Evolutionary conservation across 2,113 vertebrate species (phyloP).

Genomic region (Odontesthes bonariensis): DNA sequence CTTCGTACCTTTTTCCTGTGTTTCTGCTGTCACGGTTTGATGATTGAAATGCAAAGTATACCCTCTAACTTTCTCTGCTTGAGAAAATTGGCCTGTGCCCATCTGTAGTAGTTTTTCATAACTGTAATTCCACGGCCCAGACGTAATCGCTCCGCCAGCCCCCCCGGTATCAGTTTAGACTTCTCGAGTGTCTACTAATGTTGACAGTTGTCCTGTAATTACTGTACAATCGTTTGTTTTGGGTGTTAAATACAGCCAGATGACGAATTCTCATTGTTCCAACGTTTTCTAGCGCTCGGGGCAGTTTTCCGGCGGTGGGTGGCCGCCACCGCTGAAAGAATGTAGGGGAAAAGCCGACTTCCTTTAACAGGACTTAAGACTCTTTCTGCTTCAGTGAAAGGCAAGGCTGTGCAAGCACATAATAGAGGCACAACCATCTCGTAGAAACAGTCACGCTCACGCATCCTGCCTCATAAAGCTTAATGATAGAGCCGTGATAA

Average conservation of each 20-base stretch:
- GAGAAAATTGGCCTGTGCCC: background rate
- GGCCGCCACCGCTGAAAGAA: constrained; percentile 65
- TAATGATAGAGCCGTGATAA: constrained; percentile 77
- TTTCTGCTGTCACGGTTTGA: background rate
- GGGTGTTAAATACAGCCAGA: constrained; percentile 67
- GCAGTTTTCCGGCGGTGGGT: constrained; percentile 73
- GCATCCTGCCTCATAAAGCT: constrained; percentile 80
- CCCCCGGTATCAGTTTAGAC: constrained; percentile 48
- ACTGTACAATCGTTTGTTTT: constrained; percentile 73
- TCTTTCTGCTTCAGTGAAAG: constrained; percentile 61
- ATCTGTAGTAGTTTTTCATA: background rate
- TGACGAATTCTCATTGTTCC: constrained; percentile 76
- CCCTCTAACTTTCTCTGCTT: constrained; percentile 1
- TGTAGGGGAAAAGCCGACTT: constrained; percentile 69
- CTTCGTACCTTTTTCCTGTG: background rate
- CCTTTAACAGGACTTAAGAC: constrained; percentile 62
- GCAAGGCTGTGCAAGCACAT: constrained; percentile 68
- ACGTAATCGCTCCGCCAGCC: background rate
- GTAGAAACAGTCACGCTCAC: constrained; percentile 60
- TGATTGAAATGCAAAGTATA: constrained; percentile 20
- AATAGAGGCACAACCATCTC: constrained; percentile 63
- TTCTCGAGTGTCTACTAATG: constrained; percentile 53
- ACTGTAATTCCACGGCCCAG: constrained; percentile 3
- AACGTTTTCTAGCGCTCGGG: constrained; percentile 54
- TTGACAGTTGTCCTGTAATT: constrained; percentile 68